Conservation (phyloP, 2,797 vertebrate genomes). For the Chaetodon trifasciatus region DNA sequence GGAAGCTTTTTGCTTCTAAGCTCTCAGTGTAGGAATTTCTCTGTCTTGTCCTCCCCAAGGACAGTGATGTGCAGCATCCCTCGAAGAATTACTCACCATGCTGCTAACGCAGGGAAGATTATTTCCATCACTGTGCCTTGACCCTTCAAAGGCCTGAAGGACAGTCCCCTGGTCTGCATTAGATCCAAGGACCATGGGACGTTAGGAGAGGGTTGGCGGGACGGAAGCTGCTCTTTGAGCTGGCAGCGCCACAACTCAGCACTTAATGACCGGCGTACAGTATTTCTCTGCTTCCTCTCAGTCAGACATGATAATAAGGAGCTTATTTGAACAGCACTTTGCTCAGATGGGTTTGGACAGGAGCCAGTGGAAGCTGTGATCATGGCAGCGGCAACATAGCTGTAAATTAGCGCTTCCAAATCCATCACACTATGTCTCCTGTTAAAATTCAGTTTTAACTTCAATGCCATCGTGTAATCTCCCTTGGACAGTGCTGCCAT, state of each 20-base stretch:
- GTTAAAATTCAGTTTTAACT: conserved; percentile 28
- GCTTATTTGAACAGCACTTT: conserved; percentile 59
- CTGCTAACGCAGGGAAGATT: not conserved
- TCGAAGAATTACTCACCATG: not conserved
- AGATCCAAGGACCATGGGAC: not conserved
- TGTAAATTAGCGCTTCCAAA: conserved; percentile 53
- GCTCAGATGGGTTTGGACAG: conserved; percentile 52
- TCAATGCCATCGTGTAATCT: conserved; percentile 6
- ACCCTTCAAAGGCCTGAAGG: not conserved
- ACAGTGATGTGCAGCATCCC: not conserved
- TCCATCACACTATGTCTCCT: conserved; percentile 38
- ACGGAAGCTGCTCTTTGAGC: conserved; percentile 15
- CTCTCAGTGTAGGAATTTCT: not conserved
- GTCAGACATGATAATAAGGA: conserved; percentile 53
- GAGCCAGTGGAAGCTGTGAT: conserved; percentile 57
- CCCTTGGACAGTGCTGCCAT: not conserved
- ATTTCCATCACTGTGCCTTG: not conserved
- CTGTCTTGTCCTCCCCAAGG: conserved; percentile 11
- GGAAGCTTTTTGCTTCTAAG: not conserved
- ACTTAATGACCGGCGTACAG: conserved; percentile 20
- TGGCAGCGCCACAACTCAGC: conserved; percentile 11
- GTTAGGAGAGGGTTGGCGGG: not conserved
- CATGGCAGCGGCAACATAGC: conserved; percentile 32
- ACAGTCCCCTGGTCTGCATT: not conserved
- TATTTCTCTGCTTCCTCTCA: conserved; percentile 24